Evolutionary conservation across 2,797 vertebrate species (phyloP).

Genomic region (Iguana delicatissima): DNA sequence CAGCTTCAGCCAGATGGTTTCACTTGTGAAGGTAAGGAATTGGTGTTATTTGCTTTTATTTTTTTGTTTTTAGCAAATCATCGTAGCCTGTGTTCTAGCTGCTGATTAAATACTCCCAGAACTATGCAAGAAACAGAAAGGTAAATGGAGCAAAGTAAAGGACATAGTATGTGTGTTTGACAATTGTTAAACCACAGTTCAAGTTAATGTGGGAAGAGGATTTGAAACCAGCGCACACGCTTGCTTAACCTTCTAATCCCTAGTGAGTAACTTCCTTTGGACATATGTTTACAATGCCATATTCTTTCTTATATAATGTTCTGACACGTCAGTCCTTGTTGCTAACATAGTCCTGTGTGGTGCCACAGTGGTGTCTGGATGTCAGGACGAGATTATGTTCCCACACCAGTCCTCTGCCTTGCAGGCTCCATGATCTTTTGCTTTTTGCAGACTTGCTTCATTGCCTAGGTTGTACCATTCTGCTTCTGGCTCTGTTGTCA

Average conservation of each 20-base stretch:
- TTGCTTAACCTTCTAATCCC: neutral
- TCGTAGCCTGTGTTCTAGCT: neutral
- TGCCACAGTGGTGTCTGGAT: neutral
- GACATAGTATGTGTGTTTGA: no score
- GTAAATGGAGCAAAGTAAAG: neutral
- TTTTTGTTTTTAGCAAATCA: constrained; percentile 6
- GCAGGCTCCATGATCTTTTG: neutral
- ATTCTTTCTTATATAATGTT: neutral
- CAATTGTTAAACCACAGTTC: neutral
- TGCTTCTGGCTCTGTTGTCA: no score
- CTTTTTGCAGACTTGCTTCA: neutral
- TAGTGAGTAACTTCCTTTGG: neutral
- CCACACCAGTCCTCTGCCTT: neutral
- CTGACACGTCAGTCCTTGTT: neutral
- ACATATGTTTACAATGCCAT: neutral
- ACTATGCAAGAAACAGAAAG: neutral
- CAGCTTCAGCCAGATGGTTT: constrained; percentile 89
- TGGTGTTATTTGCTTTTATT: neutral
- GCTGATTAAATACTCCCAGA: neutral
- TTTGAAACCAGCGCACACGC: neutral
- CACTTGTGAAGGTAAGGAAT: constrained; percentile 89
- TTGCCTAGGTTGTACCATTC: no score
- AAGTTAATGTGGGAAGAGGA: neutral
- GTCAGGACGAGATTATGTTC: neutral
- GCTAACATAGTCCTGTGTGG: neutral